A percentile compares a stretch with the other conserved stretches of the same genome.
phyloP scores from a whole-genome alignment of 2,888 invertebrate species.

The Sepiola atlantica region DNA sequence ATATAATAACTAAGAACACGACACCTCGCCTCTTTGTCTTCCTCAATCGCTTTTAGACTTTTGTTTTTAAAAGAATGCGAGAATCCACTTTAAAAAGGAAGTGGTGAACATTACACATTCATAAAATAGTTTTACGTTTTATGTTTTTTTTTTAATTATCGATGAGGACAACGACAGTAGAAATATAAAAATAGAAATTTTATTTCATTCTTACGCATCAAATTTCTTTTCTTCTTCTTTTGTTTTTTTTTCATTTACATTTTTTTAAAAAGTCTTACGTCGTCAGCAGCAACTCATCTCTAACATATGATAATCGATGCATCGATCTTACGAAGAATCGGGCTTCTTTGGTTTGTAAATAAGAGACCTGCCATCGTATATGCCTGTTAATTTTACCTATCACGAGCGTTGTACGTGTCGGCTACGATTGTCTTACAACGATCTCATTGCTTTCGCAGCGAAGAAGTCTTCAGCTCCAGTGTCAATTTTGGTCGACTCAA shows the following conservation, averaged over 20 bases:
- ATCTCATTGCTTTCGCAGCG: neutral
- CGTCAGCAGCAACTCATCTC: neutral
- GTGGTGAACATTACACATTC: neutral
- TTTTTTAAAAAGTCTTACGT: neutral
- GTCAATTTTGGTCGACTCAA: conserved; percentile 1
- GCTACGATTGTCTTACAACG: neutral
- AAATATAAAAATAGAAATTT: neutral
- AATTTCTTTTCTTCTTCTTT: neutral
- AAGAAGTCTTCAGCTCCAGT: neutral
- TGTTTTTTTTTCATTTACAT: neutral
- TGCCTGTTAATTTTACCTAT: neutral
- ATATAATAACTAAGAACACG: neutral
- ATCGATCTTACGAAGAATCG: neutral
- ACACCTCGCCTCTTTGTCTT: neutral
- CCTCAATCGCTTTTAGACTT: neutral
- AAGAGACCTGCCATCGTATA: neutral
- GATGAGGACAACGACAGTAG: neutral
- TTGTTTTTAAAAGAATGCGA: neutral
- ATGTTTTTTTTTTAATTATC: neutral
- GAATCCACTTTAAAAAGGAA: neutral
- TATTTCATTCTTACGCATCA: neutral
- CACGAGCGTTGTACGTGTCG: neutral
- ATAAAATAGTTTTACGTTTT: neutral
- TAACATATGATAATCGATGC: neutral
- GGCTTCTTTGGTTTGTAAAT: neutral